These are phyloP conservation scores for Nibea coibor DNA, from an alignment of 2,113 vertebrate species.

Conservation along the genomic window DNA sequence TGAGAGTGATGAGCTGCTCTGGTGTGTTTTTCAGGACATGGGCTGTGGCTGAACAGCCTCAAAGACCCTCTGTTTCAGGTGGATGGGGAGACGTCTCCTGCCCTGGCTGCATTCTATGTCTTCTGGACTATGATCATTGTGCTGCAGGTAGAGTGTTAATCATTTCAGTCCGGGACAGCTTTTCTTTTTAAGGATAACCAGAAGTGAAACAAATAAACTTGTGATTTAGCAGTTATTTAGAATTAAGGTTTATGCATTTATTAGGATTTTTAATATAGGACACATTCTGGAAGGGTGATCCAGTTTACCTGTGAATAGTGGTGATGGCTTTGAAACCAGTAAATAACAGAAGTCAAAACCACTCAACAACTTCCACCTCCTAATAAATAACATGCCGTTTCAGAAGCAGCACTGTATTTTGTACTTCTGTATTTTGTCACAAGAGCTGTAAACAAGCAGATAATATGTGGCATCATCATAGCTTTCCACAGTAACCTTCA, in stretches of 20 bases:
- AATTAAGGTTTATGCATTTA: neutral
- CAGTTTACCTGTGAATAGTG: neutral
- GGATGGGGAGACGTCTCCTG: slow-evolving; percentile 76
- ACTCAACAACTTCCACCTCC: no score
- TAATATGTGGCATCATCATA: no score
- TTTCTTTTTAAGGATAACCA: neutral
- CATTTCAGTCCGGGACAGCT: neutral
- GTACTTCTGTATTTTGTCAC: no score
- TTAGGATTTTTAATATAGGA: no score
- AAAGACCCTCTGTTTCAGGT: slow-evolving; percentile 83
- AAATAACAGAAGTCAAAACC: no score
- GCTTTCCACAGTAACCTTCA: no score
- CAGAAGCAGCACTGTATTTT: no score
- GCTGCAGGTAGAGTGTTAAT: slow-evolving; percentile 87
- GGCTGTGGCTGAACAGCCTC: slow-evolving; percentile 87
- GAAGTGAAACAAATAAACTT: no score
- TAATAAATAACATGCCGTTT: no score
- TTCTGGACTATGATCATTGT: slow-evolving; percentile 99
- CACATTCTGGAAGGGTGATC: neutral
- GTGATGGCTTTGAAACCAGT: no score
- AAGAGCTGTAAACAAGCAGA: no score
- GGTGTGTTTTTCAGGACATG: slow-evolving; percentile 86
- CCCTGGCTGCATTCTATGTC: slow-evolving; percentile 90
- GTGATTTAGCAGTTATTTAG: neutral
- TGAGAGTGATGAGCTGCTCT: neutral